phyloP scores from a whole-genome alignment of 2,888 invertebrate species.

The Ormyrus thymus region DNA sequence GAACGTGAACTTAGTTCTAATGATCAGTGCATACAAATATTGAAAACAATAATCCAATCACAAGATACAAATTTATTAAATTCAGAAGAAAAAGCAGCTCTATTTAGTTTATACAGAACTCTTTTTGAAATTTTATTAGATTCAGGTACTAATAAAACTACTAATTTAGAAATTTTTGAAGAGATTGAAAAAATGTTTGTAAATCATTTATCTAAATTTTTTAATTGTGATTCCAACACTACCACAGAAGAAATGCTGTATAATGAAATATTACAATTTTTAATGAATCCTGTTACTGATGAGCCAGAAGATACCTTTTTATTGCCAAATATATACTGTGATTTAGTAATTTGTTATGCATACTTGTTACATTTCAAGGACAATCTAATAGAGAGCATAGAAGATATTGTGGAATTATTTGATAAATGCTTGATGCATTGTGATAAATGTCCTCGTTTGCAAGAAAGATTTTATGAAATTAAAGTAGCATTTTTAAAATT shows the following conservation, averaged over 20 bases:
- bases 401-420: conserved; percentile 61
- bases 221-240: conserved; percentile 12
- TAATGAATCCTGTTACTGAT: conserved; percentile 60
- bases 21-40: conserved; percentile 76
- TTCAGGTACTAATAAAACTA: conserved; percentile 58
- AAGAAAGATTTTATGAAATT: conserved; percentile 76
- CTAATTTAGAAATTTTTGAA: conserved; percentile 59
- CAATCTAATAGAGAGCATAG: conserved; percentile 38
- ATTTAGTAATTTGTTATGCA: conserved; percentile 77
- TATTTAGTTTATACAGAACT: conserved; percentile 74
- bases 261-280: conserved; percentile 56
- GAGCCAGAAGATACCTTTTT: conserved; percentile 70
- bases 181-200: conserved; percentile 15
- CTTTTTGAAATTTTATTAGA: conserved; percentile 69
- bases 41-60: conserved; percentile 76
- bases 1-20: conserved; percentile 77
- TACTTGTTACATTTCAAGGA: conserved; percentile 76
- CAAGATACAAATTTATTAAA: conserved; percentile 63
- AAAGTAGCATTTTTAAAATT: conserved; percentile 69
- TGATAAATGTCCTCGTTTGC: conserved; percentile 59
- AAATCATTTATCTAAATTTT: conserved; percentile 2
- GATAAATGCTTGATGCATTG: conserved; percentile 65
- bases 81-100: conserved; percentile 68
- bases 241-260: conserved; percentile 49
- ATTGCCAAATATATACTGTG: conserved; percentile 76